Evolutionary conservation across 2,797 vertebrate species (phyloP), one percentile per base, ranked within the genome.

Genomic region (Cephalopachus bancanus): DNA sequence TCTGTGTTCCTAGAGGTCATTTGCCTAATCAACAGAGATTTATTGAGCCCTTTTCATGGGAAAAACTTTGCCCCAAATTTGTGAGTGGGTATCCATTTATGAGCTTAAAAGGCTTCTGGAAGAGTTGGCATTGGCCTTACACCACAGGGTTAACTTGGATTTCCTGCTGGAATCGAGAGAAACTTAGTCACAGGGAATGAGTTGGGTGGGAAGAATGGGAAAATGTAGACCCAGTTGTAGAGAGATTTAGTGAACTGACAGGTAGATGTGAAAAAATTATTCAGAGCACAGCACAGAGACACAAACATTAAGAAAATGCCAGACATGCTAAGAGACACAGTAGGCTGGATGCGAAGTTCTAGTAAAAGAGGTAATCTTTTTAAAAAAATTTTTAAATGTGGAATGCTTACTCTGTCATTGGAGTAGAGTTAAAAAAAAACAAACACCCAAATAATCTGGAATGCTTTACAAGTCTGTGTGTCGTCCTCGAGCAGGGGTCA

Each of bases 1-100:
- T 71, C 28, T 59, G 1, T 75, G 87, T 89, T 37, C 51, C 30
- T 76, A 30, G 62, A 16, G 49, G 37, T 83, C 37, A 59, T 55
- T 49, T 2, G 72, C 55, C 28, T 91, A 1, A 26, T 62, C 62
- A 79, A 62, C 19, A 83, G 69, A 90, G 74, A 74, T 81, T 85
- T 33, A 78, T 30, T 62, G 93, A 89, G 11, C 26, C 16, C 26
- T 53, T 67, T 7, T 87, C 59, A 20, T n/a, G 55, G 51, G 33
- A 49, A 92, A 87, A 83, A 64, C 11, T 16, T 55, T 83, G 22
- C 60, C 74, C 60, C 89, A 81, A 90, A 44, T 96, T 51, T 79
- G 19, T 83, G n/a, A 65, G 24, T 37, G 57, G 20, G 14, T 86
- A 78, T 78, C 69, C 69, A 19, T 22, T 79, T 74, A 62, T 71